Base-by-base conservation (phyloP, 2,113 vertebrate species). In the Hypocryptadius cinnamomeus region DNA sequence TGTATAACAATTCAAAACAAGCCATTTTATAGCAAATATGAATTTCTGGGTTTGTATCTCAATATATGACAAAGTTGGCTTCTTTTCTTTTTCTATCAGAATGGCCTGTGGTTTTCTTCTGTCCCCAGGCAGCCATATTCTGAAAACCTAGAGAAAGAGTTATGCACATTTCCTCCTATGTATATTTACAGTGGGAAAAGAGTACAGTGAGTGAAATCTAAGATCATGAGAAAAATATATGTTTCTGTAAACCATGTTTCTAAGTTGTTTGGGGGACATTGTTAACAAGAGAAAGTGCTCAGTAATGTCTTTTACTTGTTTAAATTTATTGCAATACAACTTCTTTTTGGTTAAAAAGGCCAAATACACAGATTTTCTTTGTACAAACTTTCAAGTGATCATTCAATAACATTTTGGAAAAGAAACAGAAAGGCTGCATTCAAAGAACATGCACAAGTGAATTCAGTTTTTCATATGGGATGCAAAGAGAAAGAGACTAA, bases 131-230 rank as follows among this genome's bases (percentile, higher is more conserved):
- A 77, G 66, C 25, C 61, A 35, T 77, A 61, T 73, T 95, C 86
- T 94, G 70, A 94, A 96, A 96, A 96, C 59, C 9, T 81, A 77
- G 8, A 85, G 60, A 85, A 76, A 93, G 45, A 95, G 70, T 72
- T 66, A 87, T 50, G 47, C 16, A 56, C 53, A 13, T 96, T 92
- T 94, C 68, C 61, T 94, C 68, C 73, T 54, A 15, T 57, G 44
- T 70, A 53, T 53, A 92, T 94, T 94, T 97, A 92, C 57, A 87
- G 79, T 47, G 51, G 19, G 42, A 85, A 95, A 87, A 28, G 40
- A 4, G 8, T 60, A 81, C 11, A 84, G 86, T 60, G 50, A 92
- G 86, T 63, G 51, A 93, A 95, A 96, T 33, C 35, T 78, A 93
- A 95, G 87, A 80, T 54, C 21, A 11, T 24, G 57, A 81, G 35